Evolutionary conservation across 2,113 vertebrate genomes (phyloP), one percentile per base, ranked within the genome.

Genomic region (Chroicocephalus ridibundus): DNA sequence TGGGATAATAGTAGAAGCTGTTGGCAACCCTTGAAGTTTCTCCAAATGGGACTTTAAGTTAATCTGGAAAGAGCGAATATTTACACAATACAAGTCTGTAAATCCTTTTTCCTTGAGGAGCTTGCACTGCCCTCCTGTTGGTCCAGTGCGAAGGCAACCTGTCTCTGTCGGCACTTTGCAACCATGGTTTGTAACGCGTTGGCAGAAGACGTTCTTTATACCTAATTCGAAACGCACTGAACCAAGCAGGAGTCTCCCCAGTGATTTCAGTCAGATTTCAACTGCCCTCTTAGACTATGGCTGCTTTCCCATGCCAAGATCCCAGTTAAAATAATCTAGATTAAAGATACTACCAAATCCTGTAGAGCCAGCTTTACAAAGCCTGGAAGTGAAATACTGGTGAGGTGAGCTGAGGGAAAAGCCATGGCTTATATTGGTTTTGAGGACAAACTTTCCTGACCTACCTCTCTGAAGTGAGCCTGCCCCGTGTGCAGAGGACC

Each of bases 101-200:
- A 88, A 66, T 49, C 60, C 32, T 76, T 94, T 64, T 75, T 82
- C 47, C 32, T 14, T 36, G 18, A 92, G 70, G 57, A 93, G 21
- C 62, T 96, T 96, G 84, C 31, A 89, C 61, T 83, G 57, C 64
- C 57, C 82, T 94, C 68, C 11, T 65, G 70, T 91, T 96, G 68
- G 88, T 79, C 88, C 91, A 79, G 31, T n/a, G 36, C 16, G 49
- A 81, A 72, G 46, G 57, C 36, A 76, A 22, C 57, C 62, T 94
- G 26, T 54, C 25, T 44, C 13, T 42, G 31, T 29, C 0, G 1
- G 34, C 21, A 36, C 47, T 88, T 85, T 42, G 34, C 49, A 27
- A 9, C 9, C 12, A 15, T 57, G 24, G 12, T 58, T 68, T 86
- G 57, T 49, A 93, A 29, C 29, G 65, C 42, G 16, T 70, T 16